Conservation (phyloP, 1,140 invertebrate species). For the Formica selysi region DNA sequence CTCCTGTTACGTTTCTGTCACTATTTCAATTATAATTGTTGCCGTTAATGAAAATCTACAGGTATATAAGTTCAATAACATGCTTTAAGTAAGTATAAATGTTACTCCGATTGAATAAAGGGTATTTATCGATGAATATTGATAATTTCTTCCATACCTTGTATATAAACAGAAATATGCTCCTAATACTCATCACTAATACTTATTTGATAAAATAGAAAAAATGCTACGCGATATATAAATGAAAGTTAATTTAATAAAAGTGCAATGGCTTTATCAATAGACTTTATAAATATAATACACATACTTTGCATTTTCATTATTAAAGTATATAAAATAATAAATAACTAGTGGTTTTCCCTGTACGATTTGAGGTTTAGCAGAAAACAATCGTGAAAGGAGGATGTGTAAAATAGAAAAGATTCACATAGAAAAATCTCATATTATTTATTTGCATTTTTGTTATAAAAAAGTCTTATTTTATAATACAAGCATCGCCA, state of each 20-base stretch:
- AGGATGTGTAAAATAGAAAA: not conserved
- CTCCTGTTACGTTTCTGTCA: slow-evolving; percentile 80
- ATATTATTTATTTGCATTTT: slow-evolving; percentile 71
- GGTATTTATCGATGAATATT: slow-evolving; percentile 86
- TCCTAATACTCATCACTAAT: not conserved
- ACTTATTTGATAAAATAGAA: not conserved
- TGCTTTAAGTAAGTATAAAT: slow-evolving; percentile 87
- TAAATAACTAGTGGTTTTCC: slow-evolving; percentile 1
- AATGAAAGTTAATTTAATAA: too few species aligned
- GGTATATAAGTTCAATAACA: slow-evolving; percentile 85
- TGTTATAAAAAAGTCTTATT: slow-evolving; percentile 77
- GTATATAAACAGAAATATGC: not conserved
- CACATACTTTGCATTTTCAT: not conserved
- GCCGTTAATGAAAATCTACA: slow-evolving; percentile 85
- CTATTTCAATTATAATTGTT: slow-evolving; percentile 85
- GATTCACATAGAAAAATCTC: slow-evolving; percentile 44
- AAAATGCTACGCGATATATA: not conserved
- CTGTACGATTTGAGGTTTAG: not conserved
- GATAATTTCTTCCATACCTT: slow-evolving; percentile 24
- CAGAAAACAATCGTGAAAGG: slow-evolving; percentile 12
- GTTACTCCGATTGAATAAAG: slow-evolving; percentile 87
- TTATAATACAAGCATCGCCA: slow-evolving; percentile 61
- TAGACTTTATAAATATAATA: not conserved
- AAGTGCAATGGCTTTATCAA: not conserved
- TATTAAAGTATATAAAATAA: slow-evolving; percentile 15